A percentile compares a stretch with the other conserved stretches of the same genome.
phyloP scores from a whole-genome alignment of 2,113 vertebrate species.

The Pitta sordida region DNA sequence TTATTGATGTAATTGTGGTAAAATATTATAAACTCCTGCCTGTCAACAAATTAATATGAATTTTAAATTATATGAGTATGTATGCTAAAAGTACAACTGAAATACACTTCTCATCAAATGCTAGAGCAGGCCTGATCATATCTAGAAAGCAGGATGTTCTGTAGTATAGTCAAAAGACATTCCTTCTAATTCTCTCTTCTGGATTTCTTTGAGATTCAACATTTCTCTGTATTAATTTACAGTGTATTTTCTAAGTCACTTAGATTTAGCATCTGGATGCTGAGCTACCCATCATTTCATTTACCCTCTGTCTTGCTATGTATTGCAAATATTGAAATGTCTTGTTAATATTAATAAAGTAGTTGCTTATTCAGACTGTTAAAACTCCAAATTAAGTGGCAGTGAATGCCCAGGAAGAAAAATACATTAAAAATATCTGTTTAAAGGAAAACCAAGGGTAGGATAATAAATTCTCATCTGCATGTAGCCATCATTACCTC shows the following conservation, averaged over 20 bases:
- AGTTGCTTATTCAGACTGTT: background rate
- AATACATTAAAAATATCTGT: background rate
- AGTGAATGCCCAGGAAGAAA: background rate
- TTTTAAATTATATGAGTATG: background rate
- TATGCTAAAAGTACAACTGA: background rate
- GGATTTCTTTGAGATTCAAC: slow-evolving; percentile 43
- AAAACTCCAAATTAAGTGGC: background rate
- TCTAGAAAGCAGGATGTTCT: slow-evolving; percentile 27
- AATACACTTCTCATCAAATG: background rate
- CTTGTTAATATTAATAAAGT: background rate
- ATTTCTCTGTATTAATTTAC: slow-evolving; percentile 1
- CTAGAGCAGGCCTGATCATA: slow-evolving; percentile 4
- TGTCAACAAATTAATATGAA: background rate
- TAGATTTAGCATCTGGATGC: background rate
- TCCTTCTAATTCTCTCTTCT: background rate
- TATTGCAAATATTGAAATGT: background rate
- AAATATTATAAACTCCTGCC: background rate
- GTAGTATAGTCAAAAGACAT: background rate
- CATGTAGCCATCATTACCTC: background rate
- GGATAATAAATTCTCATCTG: background rate
- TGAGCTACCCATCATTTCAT: background rate
- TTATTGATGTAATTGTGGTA: background rate
- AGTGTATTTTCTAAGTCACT: background rate
- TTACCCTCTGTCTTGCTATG: background rate
- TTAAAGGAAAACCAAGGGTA: background rate